Evolutionary conservation across 2,888 invertebrate species (phyloP), one percentile per base, ranked within the genome.

Genomic region (Galerucella pusilla): DNA sequence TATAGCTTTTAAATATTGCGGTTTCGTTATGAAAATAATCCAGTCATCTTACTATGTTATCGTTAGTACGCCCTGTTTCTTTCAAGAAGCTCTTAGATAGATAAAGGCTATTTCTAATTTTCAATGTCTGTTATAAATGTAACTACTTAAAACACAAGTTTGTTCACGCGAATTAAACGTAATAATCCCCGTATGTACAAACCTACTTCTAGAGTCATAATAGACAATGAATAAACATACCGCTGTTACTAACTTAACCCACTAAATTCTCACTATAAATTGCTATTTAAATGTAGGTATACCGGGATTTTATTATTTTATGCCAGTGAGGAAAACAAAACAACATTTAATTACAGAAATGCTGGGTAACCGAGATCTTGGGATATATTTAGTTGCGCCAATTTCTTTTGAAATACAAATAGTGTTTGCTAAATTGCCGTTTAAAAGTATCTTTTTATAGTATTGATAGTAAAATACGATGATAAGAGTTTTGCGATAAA

Each of bases 281-380:
- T 60, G 60, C 60, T 60, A 60, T 20, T 61, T 14, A 61, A 61
- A 61, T 35, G 61, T 61, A 28, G 28, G 28, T 28, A 35, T 61
- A 35, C 35, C 28, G 61, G 35, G 28, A 35, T 61, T 14, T 12
- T 61, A 9, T 12, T 61, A 9, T 61, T 35, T 28, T 12, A 57
- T 57, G 20, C 57, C 16, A 57, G 20, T 57, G 57, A 20, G 57
- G 10, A 57, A 57, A 35, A 28, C 11, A 35, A 61, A 61, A 61
- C 35, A 35, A 35, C 14, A 61, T 61, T 35, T 14, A 61, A 61
- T 35, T 35, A 6, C 28, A 35, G 35, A 61, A 35, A 14, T 61
- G 61, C 35, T 35, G 28, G 14, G 14, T 35, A 61, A 35, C 61
- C 14, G 61, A 61, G 61, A 61, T 61, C 61, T 61, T 57, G 61